Conservation (phyloP, 2,888 invertebrate genomes). For the Galerucella nymphaeae region DNA sequence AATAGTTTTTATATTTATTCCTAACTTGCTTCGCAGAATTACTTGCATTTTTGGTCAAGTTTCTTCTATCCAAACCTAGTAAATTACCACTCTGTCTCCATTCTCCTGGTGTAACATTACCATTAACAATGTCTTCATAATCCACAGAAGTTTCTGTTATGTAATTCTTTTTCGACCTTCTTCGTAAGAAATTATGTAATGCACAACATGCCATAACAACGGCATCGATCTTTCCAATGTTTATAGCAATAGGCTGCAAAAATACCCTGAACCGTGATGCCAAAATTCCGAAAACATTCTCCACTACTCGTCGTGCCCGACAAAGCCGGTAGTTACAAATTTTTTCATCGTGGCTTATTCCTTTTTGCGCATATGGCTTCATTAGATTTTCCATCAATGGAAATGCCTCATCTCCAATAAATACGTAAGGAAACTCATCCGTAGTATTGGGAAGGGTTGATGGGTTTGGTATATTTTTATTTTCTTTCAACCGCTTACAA, state of each 20-base stretch:
- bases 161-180: conserved; percentile 28
- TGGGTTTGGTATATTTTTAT: conserved; percentile 31
- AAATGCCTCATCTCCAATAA: conserved; percentile 31
- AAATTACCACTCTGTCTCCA: conserved; percentile 39
- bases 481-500: no score
- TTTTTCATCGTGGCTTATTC: conserved; percentile 34
- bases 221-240: conserved; percentile 29
- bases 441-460: conserved; percentile 19
- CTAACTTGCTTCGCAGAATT: conserved; percentile 29
- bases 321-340: conserved; percentile 29
- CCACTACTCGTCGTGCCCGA: conserved; percentile 22
- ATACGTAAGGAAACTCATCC: no score
- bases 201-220: conserved; percentile 36
- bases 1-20: conserved; percentile 34
- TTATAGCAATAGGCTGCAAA: conserved; percentile 21
- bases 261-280: conserved; percentile 30
- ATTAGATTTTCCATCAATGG: conserved; percentile 39
- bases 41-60: conserved; percentile 26
- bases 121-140: conserved; percentile 33
- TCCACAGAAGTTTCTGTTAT: no score
- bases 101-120: conserved; percentile 29
- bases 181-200: conserved; percentile 36
- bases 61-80: conserved; percentile 31
- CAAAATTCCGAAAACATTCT: conserved; percentile 41
- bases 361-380: conserved; percentile 33